Evolutionary conservation across 30 jellyfish, hydroid and myxozoan genomes (phyloP).

Genomic region (Aurelia aurita complex sp. Pacific): DNA sequence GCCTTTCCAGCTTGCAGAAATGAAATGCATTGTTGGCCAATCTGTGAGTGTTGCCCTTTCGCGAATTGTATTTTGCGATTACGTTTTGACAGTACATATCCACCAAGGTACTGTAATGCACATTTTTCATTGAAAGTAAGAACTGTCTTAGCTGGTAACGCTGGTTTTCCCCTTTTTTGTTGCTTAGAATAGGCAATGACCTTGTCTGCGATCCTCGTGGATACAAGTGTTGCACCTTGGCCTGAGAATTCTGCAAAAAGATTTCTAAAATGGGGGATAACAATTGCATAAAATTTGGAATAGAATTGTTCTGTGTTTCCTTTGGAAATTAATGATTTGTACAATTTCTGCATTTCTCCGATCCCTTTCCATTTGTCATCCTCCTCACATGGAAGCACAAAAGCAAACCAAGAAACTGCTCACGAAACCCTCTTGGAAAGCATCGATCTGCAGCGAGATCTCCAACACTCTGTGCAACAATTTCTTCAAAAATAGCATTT

Average conservation of each 20-base stretch:
- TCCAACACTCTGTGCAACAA: background rate
- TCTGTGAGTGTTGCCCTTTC: background rate
- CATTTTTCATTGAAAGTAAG: background rate
- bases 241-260: background rate
- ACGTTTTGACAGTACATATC: conserved; percentile 1
- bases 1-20: conserved; percentile 18
- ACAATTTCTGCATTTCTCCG: background rate
- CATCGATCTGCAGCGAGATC: background rate
- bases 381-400: background rate
- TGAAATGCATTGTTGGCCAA: conserved; percentile 25
- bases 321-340: background rate
- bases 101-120: conserved; percentile 1
- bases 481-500: conserved; percentile 3
- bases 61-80: conserved; percentile 11
- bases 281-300: background rate
- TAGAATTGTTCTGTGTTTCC: background rate
- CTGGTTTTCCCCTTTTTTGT: background rate
- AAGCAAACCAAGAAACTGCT: background rate
- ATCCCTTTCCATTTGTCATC: conserved; percentile 6
- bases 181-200: background rate
- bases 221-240: conserved; percentile 13
- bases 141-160: background rate
- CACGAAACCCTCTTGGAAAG: conserved; percentile 5
- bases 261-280: background rate
- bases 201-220: background rate